Evolutionary conservation across 2,888 invertebrate species (phyloP).

Genomic region (Nebria brevicollis): DNA sequence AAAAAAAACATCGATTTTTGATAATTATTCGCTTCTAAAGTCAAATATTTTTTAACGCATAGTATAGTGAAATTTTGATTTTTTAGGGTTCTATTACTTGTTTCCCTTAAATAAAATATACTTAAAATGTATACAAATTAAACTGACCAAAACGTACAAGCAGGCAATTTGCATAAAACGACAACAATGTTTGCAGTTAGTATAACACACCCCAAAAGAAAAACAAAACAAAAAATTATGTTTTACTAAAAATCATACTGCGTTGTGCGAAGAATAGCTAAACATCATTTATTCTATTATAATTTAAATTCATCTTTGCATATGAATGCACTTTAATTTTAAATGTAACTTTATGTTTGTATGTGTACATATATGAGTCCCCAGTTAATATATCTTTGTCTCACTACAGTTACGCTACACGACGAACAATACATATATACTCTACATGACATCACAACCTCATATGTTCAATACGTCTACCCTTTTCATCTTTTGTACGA

Average conservation of each 20-base stretch:
- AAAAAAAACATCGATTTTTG: too few species aligned
- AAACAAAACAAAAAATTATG: constrained; percentile 2
- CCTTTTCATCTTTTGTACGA: background rate
- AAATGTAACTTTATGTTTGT: constrained; percentile 27
- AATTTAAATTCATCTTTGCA: constrained; percentile 45
- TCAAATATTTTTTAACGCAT: too few species aligned
- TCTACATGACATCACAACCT: background rate
- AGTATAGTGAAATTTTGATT: background rate
- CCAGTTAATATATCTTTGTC: constrained; percentile 37
- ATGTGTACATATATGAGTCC: constrained; percentile 7
- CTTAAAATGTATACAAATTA: background rate
- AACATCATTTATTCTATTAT: constrained; percentile 44
- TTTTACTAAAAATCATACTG: background rate
- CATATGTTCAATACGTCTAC: background rate
- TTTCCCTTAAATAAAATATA: background rate
- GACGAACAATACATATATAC: background rate
- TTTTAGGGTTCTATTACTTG: too few species aligned
- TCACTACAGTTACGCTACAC: constrained; percentile 14
- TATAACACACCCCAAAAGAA: background rate
- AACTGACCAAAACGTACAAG: background rate
- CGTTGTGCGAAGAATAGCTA: constrained; percentile 21
- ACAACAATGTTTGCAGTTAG: background rate
- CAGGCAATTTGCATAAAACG: background rate
- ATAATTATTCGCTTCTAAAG: too few species aligned
- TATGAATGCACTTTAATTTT: constrained; percentile 46